These are phyloP conservation scores for Incurvaria masculella DNA, from an alignment of 2,888 invertebrate species.

Conservation along the genomic window DNA sequence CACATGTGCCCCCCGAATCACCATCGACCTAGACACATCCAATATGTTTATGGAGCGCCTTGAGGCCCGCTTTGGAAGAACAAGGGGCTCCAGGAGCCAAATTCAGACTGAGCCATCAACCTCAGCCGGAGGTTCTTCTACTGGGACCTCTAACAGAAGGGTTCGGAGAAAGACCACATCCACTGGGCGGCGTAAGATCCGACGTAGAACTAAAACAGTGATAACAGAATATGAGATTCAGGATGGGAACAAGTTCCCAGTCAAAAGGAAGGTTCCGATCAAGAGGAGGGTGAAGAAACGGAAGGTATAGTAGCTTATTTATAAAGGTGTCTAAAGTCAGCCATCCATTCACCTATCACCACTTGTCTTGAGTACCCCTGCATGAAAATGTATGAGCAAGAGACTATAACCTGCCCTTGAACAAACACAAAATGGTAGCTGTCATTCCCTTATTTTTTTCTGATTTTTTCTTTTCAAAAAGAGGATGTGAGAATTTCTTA, in stretches of 20 bases:
- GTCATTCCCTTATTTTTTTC: too few relatives aligned
- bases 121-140: conserved; percentile 14
- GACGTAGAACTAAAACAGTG: conserved; percentile 55
- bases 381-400: too few relatives aligned
- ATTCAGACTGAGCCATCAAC: conserved; percentile 5
- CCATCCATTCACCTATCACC: too few relatives aligned
- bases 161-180: conserved; percentile 16
- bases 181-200: conserved; percentile 27
- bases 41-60: not conserved
- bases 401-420: too few relatives aligned
- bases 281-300: conserved; percentile 37
- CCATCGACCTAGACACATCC: conserved; percentile 23
- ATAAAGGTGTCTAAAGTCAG: too few relatives aligned
- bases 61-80: not conserved
- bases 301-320: too few relatives aligned
- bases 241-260: conserved; percentile 60
- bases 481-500: too few relatives aligned
- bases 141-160: conserved; percentile 19
- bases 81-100: not conserved
- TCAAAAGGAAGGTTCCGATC: conserved; percentile 46
- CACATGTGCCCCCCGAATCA: conserved; percentile 50
- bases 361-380: too few relatives aligned
- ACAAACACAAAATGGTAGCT: too few relatives aligned
- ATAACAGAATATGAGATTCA: conserved; percentile 65
- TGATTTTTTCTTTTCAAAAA: too few relatives aligned